Evolutionary conservation across 2,113 vertebrate species (phyloP).

Genomic region (Chaetodon trifascialis): DNA sequence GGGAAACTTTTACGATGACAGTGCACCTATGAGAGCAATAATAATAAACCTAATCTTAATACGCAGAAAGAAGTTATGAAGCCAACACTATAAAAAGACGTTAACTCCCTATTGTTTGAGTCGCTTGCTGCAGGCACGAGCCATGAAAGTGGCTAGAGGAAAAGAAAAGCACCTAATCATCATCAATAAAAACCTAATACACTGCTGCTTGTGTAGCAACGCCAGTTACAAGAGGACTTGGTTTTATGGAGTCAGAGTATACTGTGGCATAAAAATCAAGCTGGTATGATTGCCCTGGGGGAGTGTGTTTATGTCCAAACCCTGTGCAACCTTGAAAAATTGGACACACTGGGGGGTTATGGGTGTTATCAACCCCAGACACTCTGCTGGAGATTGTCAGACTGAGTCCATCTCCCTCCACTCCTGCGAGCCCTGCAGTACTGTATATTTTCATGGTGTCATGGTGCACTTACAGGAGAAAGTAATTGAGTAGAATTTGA

Average conservation of each 20-base stretch:
- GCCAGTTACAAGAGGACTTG: conserved; percentile 64
- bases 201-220: conserved; percentile 44
- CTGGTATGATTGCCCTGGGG: conserved; percentile 48
- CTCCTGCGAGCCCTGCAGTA: conserved; percentile 18
- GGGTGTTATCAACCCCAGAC: conserved; percentile 53
- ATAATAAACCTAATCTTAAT: conserved; percentile 74
- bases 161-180: conserved; percentile 59
- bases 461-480: conserved; percentile 43
- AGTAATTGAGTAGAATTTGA: conserved; percentile 60
- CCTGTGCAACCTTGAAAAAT: conserved; percentile 58
- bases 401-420: conserved; percentile 45
- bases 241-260: conserved; percentile 72
- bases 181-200: conserved; percentile 71
- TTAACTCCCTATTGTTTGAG: conserved; percentile 61
- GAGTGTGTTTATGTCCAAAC: conserved; percentile 57
- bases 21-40: conserved; percentile 65
- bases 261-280: conserved; percentile 67
- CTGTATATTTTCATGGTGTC: conserved; percentile 42
- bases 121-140: conserved; percentile 54
- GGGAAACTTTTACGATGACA: conserved; percentile 65
- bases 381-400: conserved; percentile 43
- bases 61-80: conserved; percentile 58
- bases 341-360: conserved; percentile 43
- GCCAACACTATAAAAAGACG: conserved; percentile 52
- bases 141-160: conserved; percentile 47